phyloP scores from a whole-genome alignment of 2,113 vertebrate genomes.

The Gnathonemus echidnorhynchus region DNA sequence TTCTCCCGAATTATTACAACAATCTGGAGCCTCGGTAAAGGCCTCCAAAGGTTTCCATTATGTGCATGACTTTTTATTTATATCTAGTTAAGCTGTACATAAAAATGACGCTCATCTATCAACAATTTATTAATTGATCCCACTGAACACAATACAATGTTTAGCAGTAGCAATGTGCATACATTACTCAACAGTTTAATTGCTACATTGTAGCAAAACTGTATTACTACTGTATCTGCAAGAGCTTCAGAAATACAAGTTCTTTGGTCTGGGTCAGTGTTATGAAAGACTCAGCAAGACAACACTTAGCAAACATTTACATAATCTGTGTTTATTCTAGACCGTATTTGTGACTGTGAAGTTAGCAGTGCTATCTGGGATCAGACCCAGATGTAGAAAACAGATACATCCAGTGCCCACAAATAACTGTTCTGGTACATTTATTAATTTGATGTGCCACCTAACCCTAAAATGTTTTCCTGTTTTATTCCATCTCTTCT shows the following conservation, averaged over 20 bases:
- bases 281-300: background rate
- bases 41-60: background rate
- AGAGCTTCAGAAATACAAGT: background rate
- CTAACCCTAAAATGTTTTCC: background rate
- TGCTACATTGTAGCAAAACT: background rate
- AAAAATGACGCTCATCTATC: background rate
- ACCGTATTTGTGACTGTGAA: background rate
- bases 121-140: background rate
- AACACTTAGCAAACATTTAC: slow-evolving; percentile 2
- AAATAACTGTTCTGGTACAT: background rate
- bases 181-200: background rate
- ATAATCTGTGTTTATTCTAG: background rate
- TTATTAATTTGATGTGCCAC: background rate
- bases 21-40: background rate
- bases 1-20: background rate
- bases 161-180: background rate
- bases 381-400: background rate
- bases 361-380: slow-evolving; percentile 2
- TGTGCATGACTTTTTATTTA: background rate
- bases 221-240: background rate
- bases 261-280: background rate
- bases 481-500: background rate
- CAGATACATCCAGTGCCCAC: background rate
- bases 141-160: background rate
- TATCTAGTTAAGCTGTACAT: background rate